Evolutionary conservation across 2,113 vertebrate genomes (phyloP).

Genomic region (Cyprinus carpio): DNA sequence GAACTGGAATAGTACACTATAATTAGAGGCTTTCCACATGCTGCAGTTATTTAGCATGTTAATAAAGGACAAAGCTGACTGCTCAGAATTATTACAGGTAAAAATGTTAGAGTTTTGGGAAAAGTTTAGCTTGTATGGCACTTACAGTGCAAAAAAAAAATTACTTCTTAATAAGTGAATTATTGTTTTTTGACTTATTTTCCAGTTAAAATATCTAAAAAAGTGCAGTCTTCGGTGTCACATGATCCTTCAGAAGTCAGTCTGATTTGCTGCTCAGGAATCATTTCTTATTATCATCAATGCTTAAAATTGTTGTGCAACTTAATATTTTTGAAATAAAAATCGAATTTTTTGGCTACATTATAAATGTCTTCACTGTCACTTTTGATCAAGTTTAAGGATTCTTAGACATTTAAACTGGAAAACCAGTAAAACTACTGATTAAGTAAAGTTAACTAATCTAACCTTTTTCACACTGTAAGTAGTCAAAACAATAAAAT

Average conservation of each 20-base stretch:
- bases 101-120: background rate
- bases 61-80: slow-evolving; percentile 21
- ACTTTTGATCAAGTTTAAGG: background rate
- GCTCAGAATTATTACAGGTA: slow-evolving; percentile 1
- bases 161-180: background rate
- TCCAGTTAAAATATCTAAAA: background rate
- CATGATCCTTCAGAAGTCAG: too few relatives aligned
- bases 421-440: background rate
- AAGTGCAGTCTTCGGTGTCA: too few relatives aligned
- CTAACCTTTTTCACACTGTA: slow-evolving; percentile 15
- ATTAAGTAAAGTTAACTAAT: background rate
- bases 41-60: slow-evolving; percentile 34
- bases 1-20: slow-evolving; percentile 65
- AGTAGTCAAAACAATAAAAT: slow-evolving; percentile 13
- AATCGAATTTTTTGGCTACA: too few relatives aligned
- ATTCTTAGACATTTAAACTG: background rate
- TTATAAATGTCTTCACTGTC: too few relatives aligned
- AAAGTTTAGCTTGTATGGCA: background rate
- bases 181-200: background rate
- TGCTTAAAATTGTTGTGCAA: background rate
- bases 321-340: background rate
- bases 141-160: background rate
- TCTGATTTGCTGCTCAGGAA: background rate
- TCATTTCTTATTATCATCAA: background rate
- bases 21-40: slow-evolving; percentile 66